Evolutionary conservation across 2,113 vertebrate species (phyloP), one percentile per base, ranked within the genome.

Genomic region (Chitala chitala): DNA sequence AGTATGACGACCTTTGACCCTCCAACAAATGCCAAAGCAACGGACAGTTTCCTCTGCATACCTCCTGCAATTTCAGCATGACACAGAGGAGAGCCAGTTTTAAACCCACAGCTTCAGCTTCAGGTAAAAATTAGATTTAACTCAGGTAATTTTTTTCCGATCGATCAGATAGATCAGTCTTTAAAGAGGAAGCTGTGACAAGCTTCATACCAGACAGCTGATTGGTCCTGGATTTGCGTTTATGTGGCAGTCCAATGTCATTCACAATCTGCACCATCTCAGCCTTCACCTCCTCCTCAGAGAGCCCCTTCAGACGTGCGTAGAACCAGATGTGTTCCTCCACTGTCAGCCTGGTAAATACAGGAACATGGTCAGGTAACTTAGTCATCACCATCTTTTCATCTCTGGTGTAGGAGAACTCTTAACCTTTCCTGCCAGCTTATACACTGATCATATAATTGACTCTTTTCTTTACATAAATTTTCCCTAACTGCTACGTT

Each of bases 301-400:
- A 83, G 53, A 98, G 85, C 0, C 97, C 96, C 83, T 99, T 99
- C 22, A 99, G 92, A 3, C 96, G 90, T 6, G 92, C 95, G 0
- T 98, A 99, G 86, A 99, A 99, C 97, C 97, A 98, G 80, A 99
- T 95, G 83, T 99, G 97, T 40, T 99, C 97, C 77, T 98, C 97
- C 2, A 98, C 97, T 0, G 97, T 99, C 80, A 99, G 83, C 93
- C 97, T 99, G 82, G 1, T 22, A 46, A 74, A 78, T 12, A 48
- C 48, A 2, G 68, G 17, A 5, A 72, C 13, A n/a, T 63, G 33
- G 36, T 50, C 48, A 50, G 53, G 46, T n/a, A n/a, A n/a, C n/a
- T n/a, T n/a, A n/a, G n/a, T n/a, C n/a, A n/a, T n/a, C n/a, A n/a
- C n/a, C n/a, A n/a, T n/a, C n/a, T n/a, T n/a, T n/a, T n/a, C n/a